phyloP scores from a whole-genome alignment of 2,888 invertebrate species.

The Halocaridina rubra region DNA sequence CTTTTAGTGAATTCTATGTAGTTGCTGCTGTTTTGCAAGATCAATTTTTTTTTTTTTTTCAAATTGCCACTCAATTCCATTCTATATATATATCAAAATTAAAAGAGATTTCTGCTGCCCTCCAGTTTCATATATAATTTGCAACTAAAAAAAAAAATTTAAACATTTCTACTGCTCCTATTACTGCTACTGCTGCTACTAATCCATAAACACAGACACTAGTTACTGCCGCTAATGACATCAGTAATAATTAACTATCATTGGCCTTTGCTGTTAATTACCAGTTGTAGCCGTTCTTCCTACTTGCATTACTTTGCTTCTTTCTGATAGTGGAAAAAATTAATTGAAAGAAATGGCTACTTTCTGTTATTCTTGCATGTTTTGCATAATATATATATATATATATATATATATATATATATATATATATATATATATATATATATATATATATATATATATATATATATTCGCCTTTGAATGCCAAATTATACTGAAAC shows the following conservation, averaged over 20 bases:
- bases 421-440: conserved; percentile 12
- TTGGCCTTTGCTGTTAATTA: background rate
- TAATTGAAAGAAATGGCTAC: background rate
- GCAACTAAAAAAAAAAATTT: no score
- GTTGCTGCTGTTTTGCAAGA: conserved; percentile 58
- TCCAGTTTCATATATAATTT: background rate
- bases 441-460: conserved; percentile 12
- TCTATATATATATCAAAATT: no score
- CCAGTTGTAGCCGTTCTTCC: background rate
- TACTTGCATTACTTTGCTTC: background rate
- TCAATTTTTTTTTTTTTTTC: no score
- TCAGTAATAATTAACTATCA: background rate
- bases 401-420: conserved; percentile 16
- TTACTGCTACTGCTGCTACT: background rate
- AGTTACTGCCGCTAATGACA: background rate
- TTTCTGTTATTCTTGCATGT: conserved; percentile 19
- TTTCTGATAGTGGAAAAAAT: background rate
- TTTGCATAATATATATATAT: conserved; percentile 14
- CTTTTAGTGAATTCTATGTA: conserved; percentile 42
- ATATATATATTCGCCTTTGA: conserved; percentile 3
- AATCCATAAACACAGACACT: background rate
- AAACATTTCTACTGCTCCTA: background rate
- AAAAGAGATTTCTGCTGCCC: background rate
- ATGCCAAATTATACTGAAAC: conserved; percentile 15
- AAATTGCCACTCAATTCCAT: background rate